These are phyloP conservation scores for Scomber japonicus DNA, from an alignment of 2,113 vertebrate species.

Conservation along the genomic window DNA sequence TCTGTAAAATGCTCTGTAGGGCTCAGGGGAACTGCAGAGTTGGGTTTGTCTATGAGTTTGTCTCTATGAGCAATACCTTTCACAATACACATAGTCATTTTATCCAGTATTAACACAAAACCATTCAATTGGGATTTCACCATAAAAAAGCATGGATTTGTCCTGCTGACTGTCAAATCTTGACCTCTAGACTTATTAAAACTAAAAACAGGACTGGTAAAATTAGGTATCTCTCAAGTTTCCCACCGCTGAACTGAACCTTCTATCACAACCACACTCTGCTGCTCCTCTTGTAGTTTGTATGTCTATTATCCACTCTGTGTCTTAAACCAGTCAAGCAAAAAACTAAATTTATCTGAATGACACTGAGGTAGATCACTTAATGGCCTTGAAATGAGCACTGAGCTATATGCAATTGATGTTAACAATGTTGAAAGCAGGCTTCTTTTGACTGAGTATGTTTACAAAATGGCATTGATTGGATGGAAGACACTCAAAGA, in stretches of 20 bases:
- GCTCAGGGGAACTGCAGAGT: too few relatives aligned
- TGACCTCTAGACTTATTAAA: too few relatives aligned
- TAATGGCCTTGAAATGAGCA: slow-evolving; percentile 45
- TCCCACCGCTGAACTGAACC: neutral
- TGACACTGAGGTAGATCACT: slow-evolving; percentile 32
- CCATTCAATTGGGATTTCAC: too few relatives aligned
- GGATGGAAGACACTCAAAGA: slow-evolving; percentile 26
- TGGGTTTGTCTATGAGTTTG: too few relatives aligned
- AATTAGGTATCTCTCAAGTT: neutral
- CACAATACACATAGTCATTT: too few relatives aligned
- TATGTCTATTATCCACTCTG: slow-evolving; percentile 8
- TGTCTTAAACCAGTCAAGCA: slow-evolving; percentile 24
- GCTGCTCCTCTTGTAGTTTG: neutral
- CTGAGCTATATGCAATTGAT: slow-evolving; percentile 46
- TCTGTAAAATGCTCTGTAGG: too few relatives aligned
- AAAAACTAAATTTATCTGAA: slow-evolving; percentile 41
- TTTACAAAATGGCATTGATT: slow-evolving; percentile 53
- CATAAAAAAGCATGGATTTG: too few relatives aligned
- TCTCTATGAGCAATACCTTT: too few relatives aligned
- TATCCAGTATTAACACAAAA: too few relatives aligned
- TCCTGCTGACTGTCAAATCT: too few relatives aligned
- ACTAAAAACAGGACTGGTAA: neutral
- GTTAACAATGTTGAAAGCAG: slow-evolving; percentile 31
- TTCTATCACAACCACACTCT: neutral
- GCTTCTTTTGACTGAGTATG: slow-evolving; percentile 41